Conservation (phyloP, 2,113 vertebrate genomes). For the Lucifuga dentata region DNA sequence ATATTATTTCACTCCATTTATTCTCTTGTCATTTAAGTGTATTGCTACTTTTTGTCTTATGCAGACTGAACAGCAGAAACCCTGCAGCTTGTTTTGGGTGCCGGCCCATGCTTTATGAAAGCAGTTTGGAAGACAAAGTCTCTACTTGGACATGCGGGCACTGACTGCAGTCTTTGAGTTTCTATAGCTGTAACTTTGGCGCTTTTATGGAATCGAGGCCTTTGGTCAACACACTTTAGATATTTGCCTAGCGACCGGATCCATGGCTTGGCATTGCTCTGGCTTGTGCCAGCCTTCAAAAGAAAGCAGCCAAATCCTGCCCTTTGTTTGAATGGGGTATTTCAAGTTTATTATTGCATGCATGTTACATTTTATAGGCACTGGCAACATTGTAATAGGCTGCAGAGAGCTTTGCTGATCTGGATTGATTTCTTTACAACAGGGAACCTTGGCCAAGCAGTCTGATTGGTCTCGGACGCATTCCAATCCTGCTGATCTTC, state of each 20-base stretch:
- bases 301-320: background rate
- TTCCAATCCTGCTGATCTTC: too few relatives aligned
- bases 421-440: conserved; percentile 53
- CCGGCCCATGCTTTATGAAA: conserved; percentile 33
- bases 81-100: conserved; percentile 11
- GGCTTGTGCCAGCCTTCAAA: conserved; percentile 24
- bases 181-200: conserved; percentile 45
- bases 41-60: conserved; percentile 11
- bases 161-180: conserved; percentile 12
- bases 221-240: conserved; percentile 24
- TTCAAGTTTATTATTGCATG: conserved; percentile 36
- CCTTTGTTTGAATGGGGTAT: conserved; percentile 18
- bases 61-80: conserved; percentile 19
- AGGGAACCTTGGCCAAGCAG: background rate
- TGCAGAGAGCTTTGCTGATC: conserved; percentile 40
- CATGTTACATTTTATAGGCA: conserved; percentile 33
- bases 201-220: conserved; percentile 23
- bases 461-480: conserved; percentile 30
- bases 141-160: conserved; percentile 12
- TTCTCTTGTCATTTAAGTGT: background rate
- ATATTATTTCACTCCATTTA: too few relatives aligned
- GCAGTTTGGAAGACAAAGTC: conserved; percentile 29
- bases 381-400: conserved; percentile 29
- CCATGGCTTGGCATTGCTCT: conserved; percentile 2
- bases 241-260: conserved; percentile 38